These are phyloP conservation scores for Podarcis muralis DNA, from an alignment of 2,113 vertebrate species.

Conservation along the genomic window DNA sequence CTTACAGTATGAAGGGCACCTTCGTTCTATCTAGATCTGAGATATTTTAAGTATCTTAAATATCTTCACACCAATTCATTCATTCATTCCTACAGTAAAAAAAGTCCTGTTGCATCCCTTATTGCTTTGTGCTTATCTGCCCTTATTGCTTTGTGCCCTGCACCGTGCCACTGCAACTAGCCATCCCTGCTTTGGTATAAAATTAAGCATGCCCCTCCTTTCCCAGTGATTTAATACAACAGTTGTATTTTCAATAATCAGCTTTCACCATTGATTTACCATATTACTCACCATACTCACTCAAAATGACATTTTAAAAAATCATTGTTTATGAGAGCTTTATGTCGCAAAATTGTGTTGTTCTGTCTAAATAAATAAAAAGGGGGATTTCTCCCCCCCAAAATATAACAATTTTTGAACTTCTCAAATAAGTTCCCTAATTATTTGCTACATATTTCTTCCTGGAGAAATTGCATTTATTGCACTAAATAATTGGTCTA, in stretches of 20 bases:
- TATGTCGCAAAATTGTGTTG: background rate
- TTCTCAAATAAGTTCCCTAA: background rate
- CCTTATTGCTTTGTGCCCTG: background rate
- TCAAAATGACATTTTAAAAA: background rate
- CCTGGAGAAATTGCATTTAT: background rate
- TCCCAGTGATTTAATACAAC: background rate
- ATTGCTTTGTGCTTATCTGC: background rate
- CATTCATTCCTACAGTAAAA: background rate
- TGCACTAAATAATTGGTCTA: conserved; percentile 1
- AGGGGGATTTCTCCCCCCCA: background rate
- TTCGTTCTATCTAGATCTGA: background rate
- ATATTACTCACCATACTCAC: background rate
- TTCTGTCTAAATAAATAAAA: background rate
- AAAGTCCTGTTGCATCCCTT: background rate
- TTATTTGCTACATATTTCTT: background rate
- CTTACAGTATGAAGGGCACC: background rate
- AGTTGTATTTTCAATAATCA: background rate
- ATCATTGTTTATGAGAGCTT: no score
- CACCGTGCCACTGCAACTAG: background rate
- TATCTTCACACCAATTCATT: background rate
- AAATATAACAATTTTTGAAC: background rate
- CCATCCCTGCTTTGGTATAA: no score
- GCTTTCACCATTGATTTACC: background rate
- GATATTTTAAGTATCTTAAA: background rate
- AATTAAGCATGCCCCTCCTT: no score